These are phyloP conservation scores for Peromyscus californicus DNA, from an alignment of 2,113 vertebrate genomes.

Conservation along the genomic window DNA sequence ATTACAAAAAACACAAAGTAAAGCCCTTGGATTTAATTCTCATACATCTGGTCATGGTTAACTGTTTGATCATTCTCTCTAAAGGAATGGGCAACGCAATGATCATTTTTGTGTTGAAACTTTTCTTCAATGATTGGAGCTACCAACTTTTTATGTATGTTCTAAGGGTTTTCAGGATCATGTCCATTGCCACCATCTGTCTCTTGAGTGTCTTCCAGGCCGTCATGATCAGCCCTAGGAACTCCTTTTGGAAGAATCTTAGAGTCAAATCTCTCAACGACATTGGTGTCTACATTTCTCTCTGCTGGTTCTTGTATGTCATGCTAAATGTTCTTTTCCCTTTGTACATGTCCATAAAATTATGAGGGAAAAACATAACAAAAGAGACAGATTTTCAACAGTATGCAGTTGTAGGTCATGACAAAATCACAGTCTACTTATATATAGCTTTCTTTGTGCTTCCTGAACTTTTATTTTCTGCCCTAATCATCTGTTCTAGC, in stretches of 20 bases:
- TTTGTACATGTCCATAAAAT: neutral
- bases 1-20: rapidly evolving
- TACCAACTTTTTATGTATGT: neutral
- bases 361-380: neutral
- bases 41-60: neutral
- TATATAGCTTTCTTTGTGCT: neutral
- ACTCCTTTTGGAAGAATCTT: neutral
- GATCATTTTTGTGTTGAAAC: neutral
- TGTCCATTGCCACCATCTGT: neutral
- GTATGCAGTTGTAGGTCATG: neutral
- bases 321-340: neutral
- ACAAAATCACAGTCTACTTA: neutral
- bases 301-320: neutral
- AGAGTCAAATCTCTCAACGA: neutral
- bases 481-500: neutral
- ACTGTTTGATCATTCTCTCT: neutral
- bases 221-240: neutral
- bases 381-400: neutral
- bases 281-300: neutral
- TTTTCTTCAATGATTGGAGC: neutral
- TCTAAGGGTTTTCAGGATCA: neutral
- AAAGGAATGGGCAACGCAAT: neutral
- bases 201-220: neutral
- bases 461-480: neutral
- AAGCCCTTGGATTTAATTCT: neutral